Percentiles rank a stretch among this genome's conserved stretches.
Evolutionary conservation across 2,797 vertebrate species (phyloP).

Genomic region (Pseudochromis fuscus): DNA sequence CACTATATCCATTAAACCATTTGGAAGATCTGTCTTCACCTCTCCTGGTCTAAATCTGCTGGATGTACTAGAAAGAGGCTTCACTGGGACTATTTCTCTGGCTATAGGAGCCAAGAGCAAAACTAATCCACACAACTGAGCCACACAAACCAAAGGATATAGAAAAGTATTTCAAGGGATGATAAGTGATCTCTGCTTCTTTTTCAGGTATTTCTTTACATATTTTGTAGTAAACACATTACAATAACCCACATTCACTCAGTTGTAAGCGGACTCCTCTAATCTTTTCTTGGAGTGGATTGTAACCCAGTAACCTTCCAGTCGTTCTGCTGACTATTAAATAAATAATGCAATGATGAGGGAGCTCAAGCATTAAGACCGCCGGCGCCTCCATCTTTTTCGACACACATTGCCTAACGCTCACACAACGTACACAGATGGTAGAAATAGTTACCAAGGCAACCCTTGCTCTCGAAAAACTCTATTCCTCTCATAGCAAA

Average conservation of each 20-base stretch:
- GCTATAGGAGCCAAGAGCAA: not conserved
- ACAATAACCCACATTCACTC: constrained; percentile 29
- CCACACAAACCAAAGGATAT: not conserved
- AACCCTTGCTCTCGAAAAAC: constrained; percentile 73
- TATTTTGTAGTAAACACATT: constrained; percentile 28
- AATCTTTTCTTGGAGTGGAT: constrained; percentile 57
- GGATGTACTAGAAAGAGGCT: not conserved
- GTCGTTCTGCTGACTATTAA: constrained; percentile 65
- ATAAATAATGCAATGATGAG: constrained; percentile 77
- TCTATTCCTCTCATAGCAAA: constrained; percentile 52
- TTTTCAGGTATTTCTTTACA: constrained; percentile 31
- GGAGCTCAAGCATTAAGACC: constrained; percentile 62
- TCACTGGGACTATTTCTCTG: not conserved
- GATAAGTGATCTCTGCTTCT: not conserved
- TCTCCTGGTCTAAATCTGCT: constrained; percentile 3
- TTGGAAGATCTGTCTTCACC: constrained; percentile 1
- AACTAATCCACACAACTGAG: no score
- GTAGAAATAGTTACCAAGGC: constrained; percentile 80
- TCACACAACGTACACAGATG: constrained; percentile 73
- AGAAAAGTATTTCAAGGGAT: not conserved
- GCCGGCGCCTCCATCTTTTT: constrained; percentile 49
- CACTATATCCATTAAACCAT: constrained; percentile 12
- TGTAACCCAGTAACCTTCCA: constrained; percentile 73
- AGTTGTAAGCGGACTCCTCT: constrained; percentile 49
- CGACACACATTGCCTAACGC: constrained; percentile 52